phyloP scores from a whole-genome alignment of 2,113 vertebrate genomes.

The Aleadryas rufinucha region DNA sequence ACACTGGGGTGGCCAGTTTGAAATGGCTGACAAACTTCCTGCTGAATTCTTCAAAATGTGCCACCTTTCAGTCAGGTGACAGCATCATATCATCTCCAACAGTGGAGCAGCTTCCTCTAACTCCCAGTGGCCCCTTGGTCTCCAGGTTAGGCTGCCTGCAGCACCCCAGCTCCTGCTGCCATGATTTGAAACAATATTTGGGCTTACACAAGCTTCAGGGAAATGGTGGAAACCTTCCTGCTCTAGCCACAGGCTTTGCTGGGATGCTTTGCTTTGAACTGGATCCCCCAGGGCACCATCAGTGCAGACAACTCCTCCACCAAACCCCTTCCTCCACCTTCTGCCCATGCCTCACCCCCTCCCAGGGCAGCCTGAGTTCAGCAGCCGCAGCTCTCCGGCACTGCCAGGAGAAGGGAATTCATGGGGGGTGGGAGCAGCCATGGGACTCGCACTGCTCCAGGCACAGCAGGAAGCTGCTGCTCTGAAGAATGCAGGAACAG shows the following conservation, averaged over 20 bases:
- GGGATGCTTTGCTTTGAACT: background rate
- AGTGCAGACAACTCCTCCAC: background rate
- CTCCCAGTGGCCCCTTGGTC: background rate
- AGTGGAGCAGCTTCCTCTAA: background rate
- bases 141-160: background rate
- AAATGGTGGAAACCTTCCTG: background rate
- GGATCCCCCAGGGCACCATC: background rate
- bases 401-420: background rate
- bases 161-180: background rate
- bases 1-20: background rate
- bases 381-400: fast-evolving
- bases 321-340: background rate
- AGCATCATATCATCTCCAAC: background rate
- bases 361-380: background rate
- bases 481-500: background rate
- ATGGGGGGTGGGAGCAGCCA: fast-evolving
- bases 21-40: background rate
- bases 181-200: background rate
- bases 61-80: background rate
- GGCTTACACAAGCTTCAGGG: background rate
- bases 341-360: background rate
- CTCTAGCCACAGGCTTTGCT: background rate
- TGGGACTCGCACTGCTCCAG: fast-evolving
- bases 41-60: background rate
- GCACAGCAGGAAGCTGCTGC: fast-evolving